These are phyloP conservation scores for Wasmannia auropunctata DNA, from an alignment of 1,140 invertebrate species.

Conservation along the genomic window DNA sequence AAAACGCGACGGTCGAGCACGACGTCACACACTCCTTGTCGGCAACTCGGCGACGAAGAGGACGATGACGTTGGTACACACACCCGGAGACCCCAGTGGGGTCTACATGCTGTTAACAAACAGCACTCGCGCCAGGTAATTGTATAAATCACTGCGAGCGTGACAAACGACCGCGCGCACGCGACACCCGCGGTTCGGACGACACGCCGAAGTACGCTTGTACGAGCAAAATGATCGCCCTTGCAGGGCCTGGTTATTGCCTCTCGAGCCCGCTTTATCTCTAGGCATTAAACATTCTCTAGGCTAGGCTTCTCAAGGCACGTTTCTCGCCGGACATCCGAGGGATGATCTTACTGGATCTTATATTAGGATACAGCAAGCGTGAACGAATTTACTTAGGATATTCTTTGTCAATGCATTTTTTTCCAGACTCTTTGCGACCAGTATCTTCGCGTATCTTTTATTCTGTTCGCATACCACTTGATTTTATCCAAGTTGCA, in stretches of 20 bases:
- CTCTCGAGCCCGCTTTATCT: not conserved
- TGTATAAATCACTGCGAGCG: slow-evolving; percentile 68
- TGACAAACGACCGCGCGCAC: slow-evolving; percentile 62
- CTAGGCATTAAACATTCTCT: slow-evolving; percentile 9
- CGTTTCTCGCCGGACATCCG: not conserved
- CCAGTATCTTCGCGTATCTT: not conserved
- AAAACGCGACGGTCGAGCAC: slow-evolving; percentile 22
- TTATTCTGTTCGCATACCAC: not conserved
- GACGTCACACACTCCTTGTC: not conserved
- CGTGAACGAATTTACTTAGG: not conserved
- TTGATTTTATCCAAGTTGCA: not conserved
- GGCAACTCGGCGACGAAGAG: not conserved
- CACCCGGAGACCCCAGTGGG: slow-evolving; percentile 16
- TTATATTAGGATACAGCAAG: not conserved
- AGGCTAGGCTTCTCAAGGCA: not conserved
- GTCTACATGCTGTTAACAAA: slow-evolving; percentile 69
- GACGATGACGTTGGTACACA: slow-evolving; percentile 4
- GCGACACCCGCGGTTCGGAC: slow-evolving; percentile 27
- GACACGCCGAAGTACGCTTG: slow-evolving; percentile 45
- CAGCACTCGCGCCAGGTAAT: slow-evolving; percentile 64
- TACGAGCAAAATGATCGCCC: slow-evolving; percentile 18
- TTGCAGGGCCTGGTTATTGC: not conserved
- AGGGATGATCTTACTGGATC: not conserved
- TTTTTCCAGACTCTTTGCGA: not conserved
- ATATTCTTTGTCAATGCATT: not conserved